These are phyloP conservation scores for Hepsetus odoe DNA, from an alignment of 2,113 vertebrate genomes.

Conservation along the genomic window DNA sequence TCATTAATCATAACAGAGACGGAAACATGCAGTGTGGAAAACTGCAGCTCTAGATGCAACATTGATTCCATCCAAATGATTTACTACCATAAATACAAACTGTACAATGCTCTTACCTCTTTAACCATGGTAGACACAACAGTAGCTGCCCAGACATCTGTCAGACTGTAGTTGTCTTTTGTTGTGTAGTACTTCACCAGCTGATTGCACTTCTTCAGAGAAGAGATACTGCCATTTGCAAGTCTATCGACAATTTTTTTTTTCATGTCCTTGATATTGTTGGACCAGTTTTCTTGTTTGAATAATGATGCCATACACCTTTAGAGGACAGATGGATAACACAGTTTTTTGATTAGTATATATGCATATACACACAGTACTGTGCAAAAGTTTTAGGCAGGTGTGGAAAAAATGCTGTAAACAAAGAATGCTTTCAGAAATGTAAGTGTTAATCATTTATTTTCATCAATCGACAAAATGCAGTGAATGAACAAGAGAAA, in stretches of 20 bases:
- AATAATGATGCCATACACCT: conserved; percentile 38
- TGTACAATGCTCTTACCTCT: conserved; percentile 15
- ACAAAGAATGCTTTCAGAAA: too few species aligned
- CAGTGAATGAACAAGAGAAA: too few species aligned
- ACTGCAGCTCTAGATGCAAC: not conserved
- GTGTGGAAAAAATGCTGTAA: not conserved
- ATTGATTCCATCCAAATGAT: not conserved
- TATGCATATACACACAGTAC: too few species aligned
- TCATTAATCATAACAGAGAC: too few species aligned
- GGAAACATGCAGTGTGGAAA: too few species aligned
- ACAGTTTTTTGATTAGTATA: not conserved
- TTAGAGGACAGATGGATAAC: not conserved
- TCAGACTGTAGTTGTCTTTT: conserved; percentile 21
- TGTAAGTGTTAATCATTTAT: too few species aligned
- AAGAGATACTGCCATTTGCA: not conserved
- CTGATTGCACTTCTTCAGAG: not conserved
- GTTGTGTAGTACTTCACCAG: not conserved
- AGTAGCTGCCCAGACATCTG: conserved; percentile 12
- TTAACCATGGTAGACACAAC: not conserved
- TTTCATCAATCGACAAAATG: too few species aligned
- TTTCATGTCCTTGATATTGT: not conserved
- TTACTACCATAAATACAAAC: too few species aligned
- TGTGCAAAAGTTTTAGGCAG: too few species aligned
- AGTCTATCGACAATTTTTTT: not conserved
- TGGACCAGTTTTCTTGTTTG: conserved; percentile 21